Evolutionary conservation across 2,888 invertebrate genomes (phyloP).

Genomic region (Hirtodrosophila trivittata): DNA sequence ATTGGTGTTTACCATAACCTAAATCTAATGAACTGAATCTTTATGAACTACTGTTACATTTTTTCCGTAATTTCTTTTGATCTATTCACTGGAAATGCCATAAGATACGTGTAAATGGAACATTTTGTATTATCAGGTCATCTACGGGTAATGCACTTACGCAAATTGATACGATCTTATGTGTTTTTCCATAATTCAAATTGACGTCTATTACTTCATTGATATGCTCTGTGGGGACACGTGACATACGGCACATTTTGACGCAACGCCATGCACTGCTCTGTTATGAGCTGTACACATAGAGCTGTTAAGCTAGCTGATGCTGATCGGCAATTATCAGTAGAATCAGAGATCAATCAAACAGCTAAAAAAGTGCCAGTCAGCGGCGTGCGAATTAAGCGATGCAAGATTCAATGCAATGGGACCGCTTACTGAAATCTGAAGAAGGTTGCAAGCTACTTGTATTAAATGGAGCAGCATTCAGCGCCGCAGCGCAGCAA

Average conservation of each 20-base stretch:
- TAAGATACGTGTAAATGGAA: too few relatives aligned
- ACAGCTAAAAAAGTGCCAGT: conserved; percentile 27
- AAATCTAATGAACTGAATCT: too few relatives aligned
- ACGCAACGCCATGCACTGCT: conserved; percentile 37
- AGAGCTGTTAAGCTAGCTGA: conserved; percentile 7
- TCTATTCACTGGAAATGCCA: too few relatives aligned
- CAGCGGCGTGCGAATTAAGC: conserved; percentile 55
- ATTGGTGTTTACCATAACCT: too few relatives aligned
- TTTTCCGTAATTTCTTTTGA: too few relatives aligned
- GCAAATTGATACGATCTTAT: conserved; percentile 18
- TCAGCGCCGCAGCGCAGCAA: conserved; percentile 30
- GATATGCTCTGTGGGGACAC: conserved; percentile 28
- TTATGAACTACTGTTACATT: too few relatives aligned
- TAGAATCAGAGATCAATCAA: conserved; percentile 37
- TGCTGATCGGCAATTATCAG: conserved; percentile 40
- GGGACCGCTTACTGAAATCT: not conserved
- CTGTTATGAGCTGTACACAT: conserved; percentile 21
- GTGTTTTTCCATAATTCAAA: conserved; percentile 21
- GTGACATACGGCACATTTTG: conserved; percentile 51
- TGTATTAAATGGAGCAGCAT: conserved; percentile 33
- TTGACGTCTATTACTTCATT: conserved; percentile 40
- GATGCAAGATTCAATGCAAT: not conserved
- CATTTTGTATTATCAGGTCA: conserved; percentile 29
- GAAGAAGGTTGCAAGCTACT: conserved; percentile 30
- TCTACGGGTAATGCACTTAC: conserved; percentile 7